phyloP scores from a whole-genome alignment of 2,113 vertebrate genomes.

The Indri indri region DNA sequence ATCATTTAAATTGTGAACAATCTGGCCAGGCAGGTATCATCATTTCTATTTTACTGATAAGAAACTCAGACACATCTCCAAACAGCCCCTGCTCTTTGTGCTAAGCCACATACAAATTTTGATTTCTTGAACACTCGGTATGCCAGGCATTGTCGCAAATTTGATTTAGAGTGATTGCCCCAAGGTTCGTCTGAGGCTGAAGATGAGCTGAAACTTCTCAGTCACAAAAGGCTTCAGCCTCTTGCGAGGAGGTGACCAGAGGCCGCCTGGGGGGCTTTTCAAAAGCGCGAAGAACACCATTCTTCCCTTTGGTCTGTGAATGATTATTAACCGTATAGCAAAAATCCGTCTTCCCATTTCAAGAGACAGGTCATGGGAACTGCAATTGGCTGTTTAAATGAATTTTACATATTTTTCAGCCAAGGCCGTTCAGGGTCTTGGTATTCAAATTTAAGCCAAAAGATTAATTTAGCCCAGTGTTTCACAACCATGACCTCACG shows the following conservation, averaged over 20 bases:
- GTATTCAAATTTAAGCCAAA: conserved; percentile 72
- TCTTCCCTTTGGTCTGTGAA: background rate
- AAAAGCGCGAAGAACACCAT: background rate
- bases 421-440: conserved; percentile 63
- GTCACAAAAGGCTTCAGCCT: background rate
- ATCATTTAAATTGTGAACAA: background rate
- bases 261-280: background rate
- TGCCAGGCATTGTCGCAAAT: background rate
- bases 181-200: background rate
- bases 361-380: conserved; percentile 49
- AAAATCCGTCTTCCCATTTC: background rate
- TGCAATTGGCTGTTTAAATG: conserved; percentile 53
- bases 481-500: conserved; percentile 66
- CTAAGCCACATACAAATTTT: background rate
- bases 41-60: background rate
- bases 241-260: background rate
- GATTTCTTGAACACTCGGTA: background rate
- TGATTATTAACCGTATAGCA: background rate
- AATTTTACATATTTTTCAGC: conserved; percentile 68
- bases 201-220: background rate
- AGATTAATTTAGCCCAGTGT: conserved; percentile 71
- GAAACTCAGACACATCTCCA: background rate
- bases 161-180: background rate
- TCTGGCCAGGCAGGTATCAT: background rate
- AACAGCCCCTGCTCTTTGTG: background rate